Evolutionary conservation across 2,113 vertebrate species (phyloP), one percentile per base, ranked within the genome.

Genomic region (Condylura cristata): DNA sequence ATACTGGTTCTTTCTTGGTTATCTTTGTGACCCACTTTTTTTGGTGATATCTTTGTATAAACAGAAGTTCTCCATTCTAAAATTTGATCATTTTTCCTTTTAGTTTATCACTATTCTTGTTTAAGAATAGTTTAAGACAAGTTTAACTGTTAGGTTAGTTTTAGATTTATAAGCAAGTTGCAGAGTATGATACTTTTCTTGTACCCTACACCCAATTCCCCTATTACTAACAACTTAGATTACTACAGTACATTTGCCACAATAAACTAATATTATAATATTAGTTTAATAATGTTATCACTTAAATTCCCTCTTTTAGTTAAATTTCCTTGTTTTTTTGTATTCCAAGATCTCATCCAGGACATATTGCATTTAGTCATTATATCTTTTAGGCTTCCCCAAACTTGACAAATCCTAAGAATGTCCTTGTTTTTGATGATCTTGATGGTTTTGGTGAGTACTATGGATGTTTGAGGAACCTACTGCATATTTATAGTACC

Each of bases 81-180:
- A 81, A 80, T 75, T 24, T 37, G 10, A 60, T 80, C 51, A 60
- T 75, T 39, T 80, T 89, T 44, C 70, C 68, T 86, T 87, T 66
- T 5, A 39, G 20, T 56, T 74, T 85, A 70, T 8, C 16, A 17
- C 2, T 74, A 53, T 81, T 37, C 34, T 86, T 22, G 17, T 28
- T 88, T 51, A 76, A 76, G 74, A 75, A 66, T 30, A 30, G 87
- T 82, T 24, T 24, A 70, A 94, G 51, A 78, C 39, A 81, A 37
- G 8, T 68, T 78, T 82, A 65, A 28, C 86, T 82, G 86, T 83
- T 93, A 83, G 37, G 72, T 24, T 58, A 82, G 70, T 46, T 78
- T 72, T 60, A 58, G 37, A 48, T 76, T 32, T 83, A 86, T 18
- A 76, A 53, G 90, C 86, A 89, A 60, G n/a, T 41, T 93, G 5